A percentile compares a stretch with the other conserved stretches of the same genome.
These are phyloP conservation scores for Conus ventricosus DNA, from an alignment of 1,140 invertebrate species.

Conservation along the genomic window DNA sequence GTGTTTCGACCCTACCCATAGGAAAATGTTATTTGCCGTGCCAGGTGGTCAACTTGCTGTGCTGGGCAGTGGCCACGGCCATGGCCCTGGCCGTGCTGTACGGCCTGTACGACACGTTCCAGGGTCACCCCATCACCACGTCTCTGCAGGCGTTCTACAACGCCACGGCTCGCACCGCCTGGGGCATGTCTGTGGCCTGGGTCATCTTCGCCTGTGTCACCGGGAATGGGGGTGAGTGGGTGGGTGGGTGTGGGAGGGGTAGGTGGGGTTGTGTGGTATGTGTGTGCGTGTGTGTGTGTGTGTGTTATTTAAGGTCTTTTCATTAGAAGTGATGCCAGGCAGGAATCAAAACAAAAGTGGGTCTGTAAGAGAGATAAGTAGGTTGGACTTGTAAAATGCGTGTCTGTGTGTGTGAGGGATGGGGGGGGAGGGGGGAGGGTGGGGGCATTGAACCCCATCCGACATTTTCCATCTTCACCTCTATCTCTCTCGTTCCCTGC, in stretches of 20 bases:
- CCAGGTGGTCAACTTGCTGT: slow-evolving; percentile 20
- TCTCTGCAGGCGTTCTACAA: slow-evolving; percentile 66
- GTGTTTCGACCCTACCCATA: too few relatives aligned
- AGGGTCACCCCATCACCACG: slow-evolving; percentile 42
- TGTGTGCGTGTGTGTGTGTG: slow-evolving; percentile 7
- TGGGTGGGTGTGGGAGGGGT: neutral
- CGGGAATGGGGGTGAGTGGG: slow-evolving; percentile 60
- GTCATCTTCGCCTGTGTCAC: slow-evolving; percentile 74
- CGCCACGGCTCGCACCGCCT: slow-evolving; percentile 66
- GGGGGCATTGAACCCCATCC: too few relatives aligned
- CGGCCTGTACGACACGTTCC: slow-evolving; percentile 49
- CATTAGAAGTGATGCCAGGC: too few relatives aligned
- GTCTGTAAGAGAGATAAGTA: too few relatives aligned
- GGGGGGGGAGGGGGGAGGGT: too few relatives aligned
- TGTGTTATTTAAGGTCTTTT: neutral
- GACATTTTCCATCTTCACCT: too few relatives aligned
- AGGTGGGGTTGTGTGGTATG: neutral
- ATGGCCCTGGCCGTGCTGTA: slow-evolving; percentile 54
- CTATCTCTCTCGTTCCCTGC: too few relatives aligned
- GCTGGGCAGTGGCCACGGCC: slow-evolving; percentile 51
- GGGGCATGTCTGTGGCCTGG: slow-evolving; percentile 74
- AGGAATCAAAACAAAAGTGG: too few relatives aligned
- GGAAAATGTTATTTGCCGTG: too few relatives aligned
- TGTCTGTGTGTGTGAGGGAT: too few relatives aligned
- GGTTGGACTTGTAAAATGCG: too few relatives aligned